phyloP scores from a whole-genome alignment of 2,113 vertebrate species.

The Ptychochromis oligacanthus region DNA sequence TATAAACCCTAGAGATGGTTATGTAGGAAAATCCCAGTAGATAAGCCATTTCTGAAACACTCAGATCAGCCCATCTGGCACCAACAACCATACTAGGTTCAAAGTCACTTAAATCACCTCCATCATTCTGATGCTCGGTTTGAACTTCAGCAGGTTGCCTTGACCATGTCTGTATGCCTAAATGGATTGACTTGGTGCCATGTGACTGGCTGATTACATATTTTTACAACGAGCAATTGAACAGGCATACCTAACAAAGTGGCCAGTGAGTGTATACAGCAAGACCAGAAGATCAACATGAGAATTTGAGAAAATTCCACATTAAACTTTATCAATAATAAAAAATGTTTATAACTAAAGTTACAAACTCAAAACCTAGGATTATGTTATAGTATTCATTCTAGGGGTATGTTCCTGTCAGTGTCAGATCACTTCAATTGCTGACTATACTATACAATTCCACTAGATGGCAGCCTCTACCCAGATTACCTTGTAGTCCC shows the following conservation, averaged over 20 bases:
- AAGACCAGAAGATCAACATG: background rate
- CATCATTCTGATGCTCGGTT: background rate
- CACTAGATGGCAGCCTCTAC: constrained; percentile 68
- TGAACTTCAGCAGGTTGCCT: background rate
- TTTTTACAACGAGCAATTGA: background rate
- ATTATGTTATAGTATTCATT: background rate
- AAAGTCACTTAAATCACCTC: background rate
- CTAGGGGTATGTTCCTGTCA: background rate
- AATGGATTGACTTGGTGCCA: background rate
- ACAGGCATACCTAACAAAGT: background rate
- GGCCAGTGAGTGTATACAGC: background rate
- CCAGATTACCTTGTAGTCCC: background rate
- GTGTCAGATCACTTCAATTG: background rate
- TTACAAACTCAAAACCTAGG: background rate
- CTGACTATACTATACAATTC: background rate
- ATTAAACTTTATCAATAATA: background rate
- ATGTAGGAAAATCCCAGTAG: too few relatives aligned
- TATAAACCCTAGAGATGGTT: too few relatives aligned
- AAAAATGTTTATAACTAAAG: background rate
- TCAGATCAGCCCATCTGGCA: background rate
- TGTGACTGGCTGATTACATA: background rate
- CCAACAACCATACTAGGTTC: rapidly evolving
- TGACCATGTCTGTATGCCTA: background rate
- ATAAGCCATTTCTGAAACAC: background rate
- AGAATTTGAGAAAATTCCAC: background rate